Percentiles rank a stretch among this genome's conserved stretches.
These are phyloP conservation scores for Drosophila ercepeae DNA, from an alignment of 1,140 invertebrate genomes.

Conservation along the genomic window DNA sequence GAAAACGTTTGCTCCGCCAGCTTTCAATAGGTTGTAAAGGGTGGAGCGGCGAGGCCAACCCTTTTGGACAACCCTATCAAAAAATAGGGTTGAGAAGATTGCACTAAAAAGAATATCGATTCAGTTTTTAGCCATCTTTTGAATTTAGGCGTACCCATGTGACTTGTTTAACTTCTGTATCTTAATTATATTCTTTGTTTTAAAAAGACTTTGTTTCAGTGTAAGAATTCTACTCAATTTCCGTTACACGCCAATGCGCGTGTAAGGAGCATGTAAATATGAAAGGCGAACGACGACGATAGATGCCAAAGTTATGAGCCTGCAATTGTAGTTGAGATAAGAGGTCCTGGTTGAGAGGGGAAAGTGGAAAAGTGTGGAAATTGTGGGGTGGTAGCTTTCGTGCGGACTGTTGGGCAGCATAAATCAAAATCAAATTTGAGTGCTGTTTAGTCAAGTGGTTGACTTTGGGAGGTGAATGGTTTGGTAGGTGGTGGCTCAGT, in stretches of 20 bases:
- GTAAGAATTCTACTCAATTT: conserved; percentile 59
- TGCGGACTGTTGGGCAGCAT: conserved; percentile 63
- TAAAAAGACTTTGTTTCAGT: no score
- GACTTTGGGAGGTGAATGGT: conserved; percentile 2
- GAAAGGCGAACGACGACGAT: conserved; percentile 62
- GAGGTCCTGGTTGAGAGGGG: background rate
- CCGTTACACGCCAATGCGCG: conserved; percentile 76
- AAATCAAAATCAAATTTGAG: conserved; percentile 82
- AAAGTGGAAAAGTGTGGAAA: conserved; percentile 5
- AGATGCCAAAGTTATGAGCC: conserved; percentile 77
- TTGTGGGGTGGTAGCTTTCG: conserved; percentile 1
- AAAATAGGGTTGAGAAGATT: background rate
- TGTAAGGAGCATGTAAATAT: conserved; percentile 81
- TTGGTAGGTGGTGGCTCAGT: conserved; percentile 6
- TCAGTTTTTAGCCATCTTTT: no score
- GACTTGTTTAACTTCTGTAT: no score
- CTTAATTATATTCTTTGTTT: no score
- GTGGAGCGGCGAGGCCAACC: background rate
- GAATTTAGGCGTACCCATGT: no score
- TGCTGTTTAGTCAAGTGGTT: conserved; percentile 79
- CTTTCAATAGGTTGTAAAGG: conserved; percentile 56
- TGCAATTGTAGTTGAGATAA: conserved; percentile 54
- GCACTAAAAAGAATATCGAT: conserved; percentile 1
- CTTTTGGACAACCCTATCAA: conserved; percentile 65
- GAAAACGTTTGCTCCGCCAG: conserved; percentile 50